These are phyloP conservation scores for Lerema accius DNA, from an alignment of 1,140 invertebrate species.

Conservation along the genomic window DNA sequence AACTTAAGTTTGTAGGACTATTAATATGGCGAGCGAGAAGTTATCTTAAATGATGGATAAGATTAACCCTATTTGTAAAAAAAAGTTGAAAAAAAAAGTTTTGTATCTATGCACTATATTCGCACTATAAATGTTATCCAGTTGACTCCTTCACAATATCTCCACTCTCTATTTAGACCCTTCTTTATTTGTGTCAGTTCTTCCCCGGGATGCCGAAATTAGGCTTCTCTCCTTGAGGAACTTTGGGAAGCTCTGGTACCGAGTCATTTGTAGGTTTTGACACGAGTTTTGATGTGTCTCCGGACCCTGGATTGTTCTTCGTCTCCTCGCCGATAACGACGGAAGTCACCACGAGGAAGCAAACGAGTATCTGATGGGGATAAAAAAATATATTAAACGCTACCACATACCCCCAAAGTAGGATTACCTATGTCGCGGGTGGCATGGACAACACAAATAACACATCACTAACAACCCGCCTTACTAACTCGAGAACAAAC, in stretches of 20 bases:
- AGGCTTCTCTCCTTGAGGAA: constrained; percentile 20
- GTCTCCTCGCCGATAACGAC: constrained; percentile 26
- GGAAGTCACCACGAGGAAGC: constrained; percentile 37
- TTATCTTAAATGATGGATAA: too few species aligned
- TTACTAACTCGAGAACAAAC: too few species aligned
- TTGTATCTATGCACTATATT: too few species aligned
- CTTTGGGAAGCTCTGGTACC: constrained; percentile 5
- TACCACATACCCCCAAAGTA: too few species aligned
- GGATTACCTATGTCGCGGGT: too few species aligned
- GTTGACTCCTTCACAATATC: not conserved
- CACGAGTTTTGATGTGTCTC: not conserved
- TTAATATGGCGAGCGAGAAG: too few species aligned
- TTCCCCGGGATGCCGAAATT: constrained; percentile 13
- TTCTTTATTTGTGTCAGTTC: not conserved
- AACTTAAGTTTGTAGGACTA: too few species aligned
- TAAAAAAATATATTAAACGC: not conserved
- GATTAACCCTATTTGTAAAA: too few species aligned
- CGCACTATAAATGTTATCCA: not conserved
- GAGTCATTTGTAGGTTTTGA: constrained; percentile 13
- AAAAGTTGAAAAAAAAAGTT: too few species aligned
- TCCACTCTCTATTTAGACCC: constrained; percentile 9
- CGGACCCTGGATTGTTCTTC: not conserved
- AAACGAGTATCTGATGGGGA: constrained; percentile 36
- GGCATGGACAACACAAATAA: too few species aligned
- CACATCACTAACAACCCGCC: too few species aligned